Conservation (phyloP, 1,140 invertebrate species). For the Drosophila busckii region DNA sequence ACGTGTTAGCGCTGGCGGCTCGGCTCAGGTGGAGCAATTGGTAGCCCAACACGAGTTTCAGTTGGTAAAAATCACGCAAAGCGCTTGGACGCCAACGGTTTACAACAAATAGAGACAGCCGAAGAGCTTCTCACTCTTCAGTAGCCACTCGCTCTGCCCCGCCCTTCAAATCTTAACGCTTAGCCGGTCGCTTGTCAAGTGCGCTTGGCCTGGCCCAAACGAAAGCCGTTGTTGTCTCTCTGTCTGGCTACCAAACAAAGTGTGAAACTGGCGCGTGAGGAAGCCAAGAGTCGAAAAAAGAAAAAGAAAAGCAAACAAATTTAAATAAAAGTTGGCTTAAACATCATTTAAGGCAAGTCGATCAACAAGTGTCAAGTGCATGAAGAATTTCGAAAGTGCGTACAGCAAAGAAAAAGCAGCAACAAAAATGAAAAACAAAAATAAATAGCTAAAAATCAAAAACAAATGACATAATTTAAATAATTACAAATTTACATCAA, state of each 20-base stretch:
- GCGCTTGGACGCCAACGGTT: slow-evolving; percentile 52
- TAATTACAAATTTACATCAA: too few relatives aligned
- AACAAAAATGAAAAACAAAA: too few relatives aligned
- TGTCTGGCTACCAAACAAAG: slow-evolving; percentile 4
- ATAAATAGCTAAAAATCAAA: too few relatives aligned
- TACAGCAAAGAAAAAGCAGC: too few relatives aligned
- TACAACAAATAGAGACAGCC: slow-evolving; percentile 8
- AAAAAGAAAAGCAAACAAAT: slow-evolving; percentile 1
- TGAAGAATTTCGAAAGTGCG: slow-evolving; percentile 1
- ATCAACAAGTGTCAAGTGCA: background rate
- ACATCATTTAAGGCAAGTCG: slow-evolving; percentile 30
- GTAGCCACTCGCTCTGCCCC: too few relatives aligned
- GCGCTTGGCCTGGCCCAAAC: slow-evolving; percentile 8
- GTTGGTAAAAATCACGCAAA: slow-evolving; percentile 60
- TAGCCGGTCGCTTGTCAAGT: slow-evolving; percentile 18
- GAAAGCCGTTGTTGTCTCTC: slow-evolving; percentile 15
- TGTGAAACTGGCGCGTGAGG: slow-evolving; percentile 43
- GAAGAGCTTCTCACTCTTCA: background rate
- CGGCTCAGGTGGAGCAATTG: slow-evolving; percentile 25
- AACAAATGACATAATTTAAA: too few relatives aligned
- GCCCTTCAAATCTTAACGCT: background rate
- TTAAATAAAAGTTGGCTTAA: background rate
- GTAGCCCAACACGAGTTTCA: slow-evolving; percentile 41
- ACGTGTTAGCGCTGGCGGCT: slow-evolving; percentile 49
- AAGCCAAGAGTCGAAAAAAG: slow-evolving; percentile 5